Evolutionary conservation across 2,888 invertebrate species (phyloP).

Genomic region (Apodemia hepburni): DNA sequence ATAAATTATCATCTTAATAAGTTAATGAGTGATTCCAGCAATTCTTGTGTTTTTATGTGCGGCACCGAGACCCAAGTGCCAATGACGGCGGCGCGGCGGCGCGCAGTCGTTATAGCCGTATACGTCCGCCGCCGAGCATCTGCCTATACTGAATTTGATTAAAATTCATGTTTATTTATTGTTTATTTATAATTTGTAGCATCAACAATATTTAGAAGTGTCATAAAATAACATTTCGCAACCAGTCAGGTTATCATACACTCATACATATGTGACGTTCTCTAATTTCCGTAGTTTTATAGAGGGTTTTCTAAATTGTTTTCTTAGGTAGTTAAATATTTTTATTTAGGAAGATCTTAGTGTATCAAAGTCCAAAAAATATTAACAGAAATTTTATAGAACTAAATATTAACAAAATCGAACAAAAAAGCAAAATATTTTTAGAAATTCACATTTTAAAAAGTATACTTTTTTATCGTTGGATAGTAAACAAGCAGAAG

Average conservation of each 20-base stretch:
- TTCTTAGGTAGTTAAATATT: too few relatives aligned
- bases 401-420: too few relatives aligned
- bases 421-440: too few relatives aligned
- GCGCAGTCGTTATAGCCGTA: slow-evolving; percentile 67
- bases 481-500: too few relatives aligned
- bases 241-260: not conserved
- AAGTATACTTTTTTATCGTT: too few relatives aligned
- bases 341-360: too few relatives aligned
- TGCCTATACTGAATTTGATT: slow-evolving; percentile 78
- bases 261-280: not conserved
- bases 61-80: slow-evolving; percentile 10
- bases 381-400: too few relatives aligned
- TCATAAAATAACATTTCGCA: slow-evolving; percentile 20
- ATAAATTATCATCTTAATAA: slow-evolving; percentile 78
- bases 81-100: slow-evolving; percentile 38
- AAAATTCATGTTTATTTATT: slow-evolving; percentile 76
- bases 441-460: too few relatives aligned
- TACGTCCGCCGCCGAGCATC: slow-evolving; percentile 58
- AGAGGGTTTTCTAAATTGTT: too few relatives aligned
- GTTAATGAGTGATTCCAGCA: slow-evolving; percentile 73
- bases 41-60: slow-evolving; percentile 63
- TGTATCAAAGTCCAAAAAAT: too few relatives aligned
- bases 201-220: slow-evolving; percentile 26
- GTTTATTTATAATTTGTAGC: slow-evolving; percentile 35
- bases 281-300: not conserved